Evolutionary conservation across 2,797 vertebrate genomes (phyloP).

Genomic region (Furcifer pardalis): DNA sequence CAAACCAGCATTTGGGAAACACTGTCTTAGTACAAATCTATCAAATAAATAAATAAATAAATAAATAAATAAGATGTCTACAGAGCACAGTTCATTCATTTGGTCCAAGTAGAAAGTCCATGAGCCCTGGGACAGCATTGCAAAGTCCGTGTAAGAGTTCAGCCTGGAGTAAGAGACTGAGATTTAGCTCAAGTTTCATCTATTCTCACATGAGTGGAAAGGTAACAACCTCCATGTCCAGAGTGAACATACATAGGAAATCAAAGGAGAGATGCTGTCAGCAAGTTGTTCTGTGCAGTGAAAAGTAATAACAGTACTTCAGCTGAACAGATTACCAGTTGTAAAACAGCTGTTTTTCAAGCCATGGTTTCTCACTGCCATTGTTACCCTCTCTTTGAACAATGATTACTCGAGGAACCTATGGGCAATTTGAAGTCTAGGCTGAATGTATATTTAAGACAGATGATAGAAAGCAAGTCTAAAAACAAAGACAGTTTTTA

Average conservation of each 20-base stretch:
- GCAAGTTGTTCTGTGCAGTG: not conserved
- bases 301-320: not conserved
- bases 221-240: not conserved
- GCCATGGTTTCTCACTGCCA: not conserved
- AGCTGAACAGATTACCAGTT: not conserved
- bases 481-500: slow-evolving; percentile 3
- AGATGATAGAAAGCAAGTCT: not conserved
- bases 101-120: not conserved
- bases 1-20: too few relatives aligned
- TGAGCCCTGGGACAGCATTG: not conserved
- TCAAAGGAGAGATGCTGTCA: not conserved
- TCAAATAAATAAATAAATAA: too few relatives aligned
- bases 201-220: not conserved
- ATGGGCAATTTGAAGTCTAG: not conserved
- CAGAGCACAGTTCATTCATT: not conserved
- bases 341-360: slow-evolving; percentile 17
- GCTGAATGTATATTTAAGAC: not conserved
- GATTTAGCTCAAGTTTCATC: not conserved
- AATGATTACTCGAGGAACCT: slow-evolving; percentile 9
- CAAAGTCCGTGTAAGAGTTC: not conserved
- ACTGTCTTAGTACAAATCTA: too few relatives aligned
- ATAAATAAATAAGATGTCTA: too few relatives aligned
- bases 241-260: not conserved
- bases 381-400: not conserved
- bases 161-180: not conserved